Evolutionary conservation across 2,888 invertebrate genomes (phyloP).

Genomic region (Melipona beecheii): DNA sequence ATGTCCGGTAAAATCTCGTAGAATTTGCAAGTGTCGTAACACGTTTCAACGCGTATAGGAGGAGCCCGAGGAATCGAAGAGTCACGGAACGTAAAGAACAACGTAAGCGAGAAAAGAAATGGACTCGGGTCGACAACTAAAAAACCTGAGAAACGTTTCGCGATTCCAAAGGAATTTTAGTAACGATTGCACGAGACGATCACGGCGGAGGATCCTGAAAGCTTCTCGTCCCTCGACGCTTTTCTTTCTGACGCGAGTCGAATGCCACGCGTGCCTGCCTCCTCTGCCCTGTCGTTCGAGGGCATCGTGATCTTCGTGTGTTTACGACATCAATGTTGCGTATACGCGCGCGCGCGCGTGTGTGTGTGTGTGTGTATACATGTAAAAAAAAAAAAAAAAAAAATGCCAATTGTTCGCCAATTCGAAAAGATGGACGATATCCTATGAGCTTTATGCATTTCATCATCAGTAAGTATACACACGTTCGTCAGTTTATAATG

Average conservation of each 20-base stretch:
- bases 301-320: conserved; percentile 46
- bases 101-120: no score
- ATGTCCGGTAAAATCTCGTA: no score
- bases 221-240: neutral
- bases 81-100: no score
- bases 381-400: neutral
- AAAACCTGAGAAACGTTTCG: neutral
- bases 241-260: conserved; percentile 9
- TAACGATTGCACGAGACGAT: neutral
- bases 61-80: neutral
- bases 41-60: no score
- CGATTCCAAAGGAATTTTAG: neutral
- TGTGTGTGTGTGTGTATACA: no score
- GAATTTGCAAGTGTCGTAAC: no score
- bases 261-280: conserved; percentile 29
- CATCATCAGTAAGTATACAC: no score
- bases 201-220: neutral
- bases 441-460: neutral
- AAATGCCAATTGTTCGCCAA: neutral
- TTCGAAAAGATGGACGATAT: fast-evolving
- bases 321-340: conserved; percentile 49
- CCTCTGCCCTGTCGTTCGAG: conserved; percentile 32
- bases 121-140: no score
- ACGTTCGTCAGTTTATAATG: neutral
- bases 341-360: no score